Base-by-base conservation (phyloP, 2,888 invertebrate genomes). In the Petrolisthes manimaculis region DNA sequence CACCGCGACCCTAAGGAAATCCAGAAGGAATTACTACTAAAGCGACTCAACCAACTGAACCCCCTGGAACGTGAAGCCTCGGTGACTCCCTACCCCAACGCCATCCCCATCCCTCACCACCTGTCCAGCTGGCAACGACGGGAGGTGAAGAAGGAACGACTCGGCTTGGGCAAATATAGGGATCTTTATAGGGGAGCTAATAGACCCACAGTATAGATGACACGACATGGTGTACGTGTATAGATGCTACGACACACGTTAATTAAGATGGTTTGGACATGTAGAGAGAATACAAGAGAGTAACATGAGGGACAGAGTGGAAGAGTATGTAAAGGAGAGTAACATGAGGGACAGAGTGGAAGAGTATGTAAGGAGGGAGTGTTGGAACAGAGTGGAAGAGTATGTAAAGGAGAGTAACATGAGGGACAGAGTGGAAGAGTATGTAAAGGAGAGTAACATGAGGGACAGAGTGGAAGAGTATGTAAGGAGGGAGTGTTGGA, bases 1-100 rank as follows among this genome's bases (percentile, higher is more conserved):
- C 98, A 99, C 93, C 95, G 98, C 91, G 97, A 99, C 93, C 96
- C 96, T 0, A 97, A 98, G 93, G 95, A 98, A 92, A 95, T 99
- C 2, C 96, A 96, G 90, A 97, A 97, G 93, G 97, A 98, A 93
- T 96, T 96, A 92, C 93, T 99, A 86, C 92, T 96, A 89, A 95
- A 95, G 84, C 96, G 98, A 93, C 93, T 99, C 86, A 95, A 96
- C 91, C 94, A 95, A 86, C 95, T 96, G 24, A 95, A 97, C 94
- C 98, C 98, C 0, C 98, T 98, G 92, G 94, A 95, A 91, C 94
- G 95, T 75, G 94, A 95, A 54, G 94, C 95, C 0, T 92, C 95
- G 0, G 67, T 71, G 5, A 74, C 84, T 18, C 88, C 89, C 14
- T 89, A 78, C 79, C 91, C 91, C 0, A 55, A 74, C 9, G 89